Conservation (phyloP, 2,888 invertebrate species). For the Girardia tigrina region DNA sequence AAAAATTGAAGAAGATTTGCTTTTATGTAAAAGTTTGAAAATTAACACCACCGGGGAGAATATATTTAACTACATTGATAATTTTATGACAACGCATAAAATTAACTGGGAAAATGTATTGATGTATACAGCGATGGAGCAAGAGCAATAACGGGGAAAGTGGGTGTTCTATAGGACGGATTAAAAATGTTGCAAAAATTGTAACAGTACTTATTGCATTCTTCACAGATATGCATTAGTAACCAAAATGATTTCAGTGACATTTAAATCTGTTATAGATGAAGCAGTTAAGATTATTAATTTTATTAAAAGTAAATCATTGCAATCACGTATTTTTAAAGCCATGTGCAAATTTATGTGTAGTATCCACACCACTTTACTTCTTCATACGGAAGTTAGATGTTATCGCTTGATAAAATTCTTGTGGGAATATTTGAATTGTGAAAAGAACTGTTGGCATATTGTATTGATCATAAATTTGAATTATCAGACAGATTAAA, state of each 20-base stretch:
- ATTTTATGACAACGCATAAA: background rate
- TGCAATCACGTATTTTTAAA: background rate
- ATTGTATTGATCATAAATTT: too few species aligned
- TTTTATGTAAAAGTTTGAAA: background rate
- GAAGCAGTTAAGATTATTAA: constrained; percentile 6
- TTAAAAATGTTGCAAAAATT: background rate
- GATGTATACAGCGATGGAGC: background rate
- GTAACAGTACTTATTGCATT: background rate
- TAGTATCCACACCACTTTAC: background rate
- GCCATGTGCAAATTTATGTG: background rate
- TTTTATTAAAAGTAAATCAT: background rate
- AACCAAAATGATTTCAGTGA: background rate
- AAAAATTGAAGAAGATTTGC: constrained; percentile 5
- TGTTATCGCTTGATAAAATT: too few species aligned
- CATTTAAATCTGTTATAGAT: background rate
- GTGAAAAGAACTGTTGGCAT: too few species aligned
- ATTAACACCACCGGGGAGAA: background rate
- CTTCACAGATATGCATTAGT: background rate
- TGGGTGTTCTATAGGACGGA: background rate
- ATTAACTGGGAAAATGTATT: background rate
- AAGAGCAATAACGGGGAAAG: background rate
- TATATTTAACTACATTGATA: background rate
- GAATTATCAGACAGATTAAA: too few species aligned
- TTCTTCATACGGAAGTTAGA: background rate
- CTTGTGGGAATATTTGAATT: too few species aligned